phyloP scores from a whole-genome alignment of 2,797 vertebrate species.

The Melanotaenia maccullochi region DNA sequence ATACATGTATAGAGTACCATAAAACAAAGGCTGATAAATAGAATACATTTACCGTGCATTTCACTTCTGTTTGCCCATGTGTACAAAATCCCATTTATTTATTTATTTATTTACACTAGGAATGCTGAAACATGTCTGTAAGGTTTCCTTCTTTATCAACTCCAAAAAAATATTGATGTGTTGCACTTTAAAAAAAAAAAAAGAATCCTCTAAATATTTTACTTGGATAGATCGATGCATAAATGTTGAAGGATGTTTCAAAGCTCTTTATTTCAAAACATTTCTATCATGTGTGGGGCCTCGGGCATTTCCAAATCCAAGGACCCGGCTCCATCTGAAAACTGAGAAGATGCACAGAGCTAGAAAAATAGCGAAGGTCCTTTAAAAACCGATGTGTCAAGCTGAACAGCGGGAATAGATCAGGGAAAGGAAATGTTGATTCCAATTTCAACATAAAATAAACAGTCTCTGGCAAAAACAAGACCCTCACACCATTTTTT shows the following conservation, averaged over 20 bases:
- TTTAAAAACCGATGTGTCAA: constrained; percentile 77
- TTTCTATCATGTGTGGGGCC: constrained; percentile 7
- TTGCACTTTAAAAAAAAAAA: no score
- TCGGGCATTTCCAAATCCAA: constrained; percentile 8
- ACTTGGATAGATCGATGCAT: neutral
- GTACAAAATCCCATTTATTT: no score
- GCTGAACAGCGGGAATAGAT: neutral
- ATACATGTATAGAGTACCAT: no score
- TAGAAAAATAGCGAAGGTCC: constrained; percentile 80
- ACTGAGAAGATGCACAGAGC: constrained; percentile 80
- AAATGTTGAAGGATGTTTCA: neutral
- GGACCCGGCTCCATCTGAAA: constrained; percentile 47
- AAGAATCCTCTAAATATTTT: neutral
- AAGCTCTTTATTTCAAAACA: neutral
- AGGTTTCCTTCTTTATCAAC: no score
- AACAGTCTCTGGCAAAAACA: neutral
- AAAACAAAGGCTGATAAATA: no score
- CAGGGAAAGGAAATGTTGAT: constrained; percentile 28
- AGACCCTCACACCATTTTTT: no score
- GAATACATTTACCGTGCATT: no score
- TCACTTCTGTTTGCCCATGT: no score
- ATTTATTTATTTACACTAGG: no score
- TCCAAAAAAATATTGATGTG: no score
- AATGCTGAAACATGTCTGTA: no score
- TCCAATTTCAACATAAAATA: constrained; percentile 50